Evolutionary conservation across 2,113 vertebrate genomes (phyloP), one percentile per base, ranked within the genome.

Genomic region (Pogonocichla stellata): DNA sequence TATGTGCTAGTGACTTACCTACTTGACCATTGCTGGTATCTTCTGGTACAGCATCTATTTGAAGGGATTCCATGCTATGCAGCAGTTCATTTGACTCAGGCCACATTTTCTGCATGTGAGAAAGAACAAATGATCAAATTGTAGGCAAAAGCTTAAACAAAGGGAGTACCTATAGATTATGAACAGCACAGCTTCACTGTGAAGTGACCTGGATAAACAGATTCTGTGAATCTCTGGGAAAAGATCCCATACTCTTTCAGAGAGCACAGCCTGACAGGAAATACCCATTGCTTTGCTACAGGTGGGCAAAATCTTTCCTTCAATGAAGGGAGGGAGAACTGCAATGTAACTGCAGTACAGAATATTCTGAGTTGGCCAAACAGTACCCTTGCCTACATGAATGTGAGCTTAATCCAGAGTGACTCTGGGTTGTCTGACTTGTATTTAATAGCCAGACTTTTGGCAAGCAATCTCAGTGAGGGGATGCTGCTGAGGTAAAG

Each of bases 21-120:
- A 75, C 78, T 94, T 95, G 97, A 80, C 94, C 88, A 18, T 86
- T 97, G 86, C 96, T 98, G 57, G 69, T 48, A 64, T 96, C 75
- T n/a, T 86, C 38, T 78, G 96, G 67, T 22, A 90, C 65, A 84
- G 97, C 97, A 80, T 98, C 98, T 31, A 96, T 23, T 62, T 98
- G 98, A 66, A 99, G 97, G 57, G 97, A 99, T 47, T 98, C 96
- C 97, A 99, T 98, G 69, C 98, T 98, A 67, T 98, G 96, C 61
- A 99, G 80, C 82, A 99, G 84, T 51, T 98, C 96, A 5, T 95
- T 97, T 69, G 98, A 96, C 26, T 97, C 97, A 0, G 98, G 96
- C n/a, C 98, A 98, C 9, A 29, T 67, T 85, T 95, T n/a, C 99
- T 99, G 40, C 73, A 81, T 3, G 3, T n/a, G 86, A 96, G 38